Evolutionary conservation across 2,888 invertebrate species (phyloP), one percentile per base, ranked within the genome.

Genomic region (Lissocephala sabroskyi): DNA sequence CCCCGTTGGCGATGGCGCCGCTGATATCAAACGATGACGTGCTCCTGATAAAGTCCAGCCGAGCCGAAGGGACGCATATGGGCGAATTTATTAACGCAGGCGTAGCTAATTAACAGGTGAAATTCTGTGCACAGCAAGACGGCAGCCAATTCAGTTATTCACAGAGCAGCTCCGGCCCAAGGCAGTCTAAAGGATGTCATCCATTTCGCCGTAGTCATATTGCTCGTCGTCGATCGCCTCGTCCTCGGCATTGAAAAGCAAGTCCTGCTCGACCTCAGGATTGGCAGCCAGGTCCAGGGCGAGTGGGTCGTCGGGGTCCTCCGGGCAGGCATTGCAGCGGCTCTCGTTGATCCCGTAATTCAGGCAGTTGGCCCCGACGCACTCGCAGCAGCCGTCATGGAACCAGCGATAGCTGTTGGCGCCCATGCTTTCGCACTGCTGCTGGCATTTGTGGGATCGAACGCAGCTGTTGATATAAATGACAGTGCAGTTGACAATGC

Each of bases 311-410:
- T 56, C 47, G 19, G 64, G 68, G 1, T 65, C 64, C 16, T 87
- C 86, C 0, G 90, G 89, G 65, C 90, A 91, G 11, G 87, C 87
- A 13, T 87, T 80, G 62, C 90, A 91, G 62, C 91, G 89, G 86
- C 93, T 93, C 80, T 94, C 93, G 67, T 93, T 92, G 68, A 94
- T 91, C 7, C 96, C 96, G 82, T 95, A 96, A 82, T 93, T 93
- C 52, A 94, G 87, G 79, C 96, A 96, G 39, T 91, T 91, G 59
- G 91, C 89, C 1, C 96, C 96, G 41, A 96, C 89, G 80, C 96
- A 96, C 84, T 96, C 93, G 81, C 96, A 97, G 82, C 96, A 96
- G 3, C 96, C 96, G 79, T 95, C 93, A 83, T 96, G 95, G 85
- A 96, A 96, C 96, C 96, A 96, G 60, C 96, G 90, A 86, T 88